phyloP scores from a whole-genome alignment of 2,888 invertebrate genomes.

The Melipona bicolor region DNA sequence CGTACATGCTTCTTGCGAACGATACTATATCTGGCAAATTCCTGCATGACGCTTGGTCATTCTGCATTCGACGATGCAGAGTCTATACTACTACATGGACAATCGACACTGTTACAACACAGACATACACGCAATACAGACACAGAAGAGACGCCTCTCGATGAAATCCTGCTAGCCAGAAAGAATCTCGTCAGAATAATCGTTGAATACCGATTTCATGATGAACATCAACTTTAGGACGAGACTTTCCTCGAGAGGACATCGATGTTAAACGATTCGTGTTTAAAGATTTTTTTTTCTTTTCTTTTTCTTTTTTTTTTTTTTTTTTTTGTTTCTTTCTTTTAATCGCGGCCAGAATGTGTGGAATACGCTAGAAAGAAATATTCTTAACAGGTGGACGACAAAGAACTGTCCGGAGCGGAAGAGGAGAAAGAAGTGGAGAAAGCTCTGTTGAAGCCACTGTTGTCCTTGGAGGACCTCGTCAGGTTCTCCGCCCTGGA shows the following conservation, averaged over 20 bases:
- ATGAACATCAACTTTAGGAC: conserved; percentile 20
- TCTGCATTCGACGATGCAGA: conserved; percentile 57
- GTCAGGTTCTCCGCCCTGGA: conserved; percentile 86
- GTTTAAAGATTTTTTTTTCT: conserved; percentile 29
- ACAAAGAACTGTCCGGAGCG: conserved; percentile 86
- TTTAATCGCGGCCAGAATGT: conserved; percentile 9
- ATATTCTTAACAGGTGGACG: conserved; percentile 84
- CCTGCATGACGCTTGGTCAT: conserved; percentile 77
- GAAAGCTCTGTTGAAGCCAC: conserved; percentile 86
- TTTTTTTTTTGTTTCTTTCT: too few species aligned
- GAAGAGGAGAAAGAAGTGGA: conserved; percentile 87
- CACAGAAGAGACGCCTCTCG: conserved; percentile 63
- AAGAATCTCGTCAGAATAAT: neutral
- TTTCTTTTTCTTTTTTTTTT: neutral
- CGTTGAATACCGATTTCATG: neutral
- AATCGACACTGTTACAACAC: conserved; percentile 65
- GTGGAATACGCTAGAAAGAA: conserved; percentile 68
- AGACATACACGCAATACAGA: conserved; percentile 45
- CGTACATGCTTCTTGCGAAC: conserved; percentile 50
- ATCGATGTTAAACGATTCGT: conserved; percentile 41
- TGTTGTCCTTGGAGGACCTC: conserved; percentile 87
- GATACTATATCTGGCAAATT: conserved; percentile 46
- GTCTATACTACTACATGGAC: conserved; percentile 54
- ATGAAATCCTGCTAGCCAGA: conserved; percentile 46
- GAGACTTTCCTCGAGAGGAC: conserved; percentile 63